Conservation (phyloP, 2,113 vertebrate species). For the Brienomyrus longianalis region DNA sequence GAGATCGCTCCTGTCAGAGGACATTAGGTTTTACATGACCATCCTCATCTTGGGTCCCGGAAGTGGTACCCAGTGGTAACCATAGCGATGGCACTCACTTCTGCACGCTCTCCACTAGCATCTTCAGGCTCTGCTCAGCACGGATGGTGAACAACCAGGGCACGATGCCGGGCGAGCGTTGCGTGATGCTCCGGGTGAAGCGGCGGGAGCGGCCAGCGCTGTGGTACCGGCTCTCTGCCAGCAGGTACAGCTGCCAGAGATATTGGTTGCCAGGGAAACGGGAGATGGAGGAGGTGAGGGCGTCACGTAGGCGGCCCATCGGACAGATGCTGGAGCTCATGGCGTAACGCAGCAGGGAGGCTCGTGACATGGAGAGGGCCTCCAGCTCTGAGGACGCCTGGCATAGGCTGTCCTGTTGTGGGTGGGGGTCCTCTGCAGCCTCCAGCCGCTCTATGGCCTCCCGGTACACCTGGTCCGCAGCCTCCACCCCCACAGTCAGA, state of each 20-base stretch:
- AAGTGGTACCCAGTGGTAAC: neutral
- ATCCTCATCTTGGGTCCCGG: neutral
- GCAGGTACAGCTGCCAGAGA: slow-evolving; percentile 78
- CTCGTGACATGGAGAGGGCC: slow-evolving; percentile 66
- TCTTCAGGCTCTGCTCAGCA: slow-evolving; percentile 80
- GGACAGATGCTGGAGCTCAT: slow-evolving; percentile 65
- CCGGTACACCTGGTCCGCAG: slow-evolving; percentile 60
- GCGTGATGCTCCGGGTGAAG: slow-evolving; percentile 72
- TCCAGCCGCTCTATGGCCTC: slow-evolving; percentile 58
- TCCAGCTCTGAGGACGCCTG: slow-evolving; percentile 52
- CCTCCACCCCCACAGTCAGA: slow-evolving; percentile 75
- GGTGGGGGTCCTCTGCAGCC: slow-evolving; percentile 24
- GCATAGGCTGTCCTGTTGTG: slow-evolving; percentile 17
- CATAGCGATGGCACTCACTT: slow-evolving; percentile 57
- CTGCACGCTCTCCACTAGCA: slow-evolving; percentile 70
- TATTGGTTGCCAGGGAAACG: slow-evolving; percentile 63
- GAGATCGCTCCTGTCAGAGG: slow-evolving; percentile 58
- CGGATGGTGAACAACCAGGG: slow-evolving; percentile 83
- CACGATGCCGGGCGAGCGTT: slow-evolving; percentile 57
- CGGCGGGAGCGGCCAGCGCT: slow-evolving; percentile 73
- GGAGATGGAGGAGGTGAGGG: slow-evolving; percentile 62
- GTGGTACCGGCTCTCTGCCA: slow-evolving; percentile 75
- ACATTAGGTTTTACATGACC: neutral
- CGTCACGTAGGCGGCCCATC: slow-evolving; percentile 67
- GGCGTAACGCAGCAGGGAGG: slow-evolving; percentile 70